Evolutionary conservation across 2,888 invertebrate genomes (phyloP), one percentile per base, ranked within the genome.

Genomic region (Thyatira batis): DNA sequence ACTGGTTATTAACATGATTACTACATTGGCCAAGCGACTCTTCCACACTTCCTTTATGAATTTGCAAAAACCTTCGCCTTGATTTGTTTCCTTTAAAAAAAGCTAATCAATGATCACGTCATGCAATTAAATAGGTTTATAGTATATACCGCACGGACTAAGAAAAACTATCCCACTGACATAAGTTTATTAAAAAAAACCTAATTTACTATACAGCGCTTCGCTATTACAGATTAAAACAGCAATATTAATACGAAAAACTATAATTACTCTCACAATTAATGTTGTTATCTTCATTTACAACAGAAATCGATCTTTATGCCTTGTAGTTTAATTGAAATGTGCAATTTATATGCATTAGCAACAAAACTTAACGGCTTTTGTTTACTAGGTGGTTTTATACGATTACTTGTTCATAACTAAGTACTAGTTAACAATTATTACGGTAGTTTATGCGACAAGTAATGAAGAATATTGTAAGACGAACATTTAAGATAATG

Each of bases 41-140:
- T 65, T 64, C 57, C 60, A 66, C 65, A 62, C 61, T 80, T 80
- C 78, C 79, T 78, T 69, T 70, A 71, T 65, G 64, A 69, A 73
- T 75, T 76, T 60, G 63, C 61, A 62, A 66, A 72, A 55, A 56
- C 65, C 63, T 66, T 76, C 64, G 62, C 69, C 65, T 73, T 68
- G 67, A 57, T 59, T 63, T 44, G 60, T 73, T 80, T 80, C 77
- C 75, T 73, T 52, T 61, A 67, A 71, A 67, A 68, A 27, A 54
- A 51, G 45, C 2, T 48, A 27, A 43, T 33, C 17, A 50, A 43
- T 44, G 13, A 39, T 50, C 25, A 45, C 51, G 45, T 49, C 52
- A 50, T 45, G 44, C 46, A 45, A 51, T 53, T 48, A 46, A 52
- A 54, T 52, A 65, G 23, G 8, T 17, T 39, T 13, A 39, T 39